Conservation (phyloP, 2,113 vertebrate genomes). For the Phainopepla nitens region DNA sequence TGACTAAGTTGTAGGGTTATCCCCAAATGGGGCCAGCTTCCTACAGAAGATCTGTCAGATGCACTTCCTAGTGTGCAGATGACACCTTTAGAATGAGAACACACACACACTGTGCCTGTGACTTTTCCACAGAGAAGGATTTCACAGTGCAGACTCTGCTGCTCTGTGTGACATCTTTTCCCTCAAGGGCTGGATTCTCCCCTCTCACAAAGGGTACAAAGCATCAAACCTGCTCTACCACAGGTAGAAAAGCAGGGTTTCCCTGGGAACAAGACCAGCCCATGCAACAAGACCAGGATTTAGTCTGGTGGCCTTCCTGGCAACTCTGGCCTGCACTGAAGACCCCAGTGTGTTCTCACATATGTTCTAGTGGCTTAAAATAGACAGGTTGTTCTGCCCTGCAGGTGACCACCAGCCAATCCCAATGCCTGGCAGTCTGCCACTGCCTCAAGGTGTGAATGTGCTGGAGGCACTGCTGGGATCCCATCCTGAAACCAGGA, state of each 20-base stretch:
- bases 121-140: neutral
- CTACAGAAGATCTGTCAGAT: neutral
- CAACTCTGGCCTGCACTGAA: neutral
- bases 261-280: neutral
- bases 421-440: neutral
- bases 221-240: neutral
- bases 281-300: neutral
- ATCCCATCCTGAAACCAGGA: neutral
- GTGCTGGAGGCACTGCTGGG: neutral
- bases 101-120: neutral
- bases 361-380: neutral
- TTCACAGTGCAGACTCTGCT: neutral
- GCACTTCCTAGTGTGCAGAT: neutral
- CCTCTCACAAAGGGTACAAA: neutral
- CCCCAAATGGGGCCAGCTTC: neutral
- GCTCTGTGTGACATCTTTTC: neutral
- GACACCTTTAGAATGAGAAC: neutral
- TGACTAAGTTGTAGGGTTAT: neutral
- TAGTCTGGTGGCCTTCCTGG: neutral
- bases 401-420: neutral
- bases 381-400: neutral
- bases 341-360: neutral
- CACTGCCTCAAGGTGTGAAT: rapidly evolving
- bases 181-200: neutral
- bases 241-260: neutral